A percentile compares a stretch with the other conserved stretches of the same genome.
These are phyloP conservation scores for Parazoanthus darwini DNA, from an alignment of 92 coral and sea anemone species.

Conservation along the genomic window DNA sequence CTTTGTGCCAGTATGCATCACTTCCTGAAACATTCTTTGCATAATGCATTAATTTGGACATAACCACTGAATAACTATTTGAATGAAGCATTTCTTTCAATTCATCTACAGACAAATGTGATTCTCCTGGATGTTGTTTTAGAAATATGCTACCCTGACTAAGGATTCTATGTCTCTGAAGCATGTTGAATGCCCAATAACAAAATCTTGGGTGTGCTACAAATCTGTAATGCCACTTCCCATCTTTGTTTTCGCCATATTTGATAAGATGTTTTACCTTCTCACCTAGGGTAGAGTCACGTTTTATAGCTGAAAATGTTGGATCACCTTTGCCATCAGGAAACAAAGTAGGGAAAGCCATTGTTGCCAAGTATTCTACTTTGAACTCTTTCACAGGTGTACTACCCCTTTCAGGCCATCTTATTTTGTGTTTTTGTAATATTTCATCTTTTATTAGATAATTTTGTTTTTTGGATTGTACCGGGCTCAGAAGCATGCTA, in stretches of 20 bases:
- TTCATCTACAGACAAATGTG: constrained; percentile 40
- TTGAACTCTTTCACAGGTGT: no score
- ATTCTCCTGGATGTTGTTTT: constrained; percentile 35
- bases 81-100: constrained; percentile 43
- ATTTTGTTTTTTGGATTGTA: no score
- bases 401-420: no score
- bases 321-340: constrained; percentile 20
- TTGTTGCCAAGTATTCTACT: no score
- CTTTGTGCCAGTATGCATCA: constrained; percentile 47
- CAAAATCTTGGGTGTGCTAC: constrained; percentile 47
- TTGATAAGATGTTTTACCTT: constrained; percentile 26
- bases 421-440: no score
- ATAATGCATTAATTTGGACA: constrained; percentile 43
- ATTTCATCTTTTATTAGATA: no score
- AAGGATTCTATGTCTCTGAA: constrained; percentile 28
- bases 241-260: constrained; percentile 43
- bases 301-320: no score
- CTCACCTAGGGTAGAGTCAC: no score
- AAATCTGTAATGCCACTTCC: constrained; percentile 45
- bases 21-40: constrained; percentile 43
- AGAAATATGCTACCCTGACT: neutral
- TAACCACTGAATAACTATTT: constrained; percentile 34
- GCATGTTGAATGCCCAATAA: constrained; percentile 48
- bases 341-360: no score
- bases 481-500: no score